phyloP scores from a whole-genome alignment of 1,140 invertebrate species.

The Drosophila murphyi region DNA sequence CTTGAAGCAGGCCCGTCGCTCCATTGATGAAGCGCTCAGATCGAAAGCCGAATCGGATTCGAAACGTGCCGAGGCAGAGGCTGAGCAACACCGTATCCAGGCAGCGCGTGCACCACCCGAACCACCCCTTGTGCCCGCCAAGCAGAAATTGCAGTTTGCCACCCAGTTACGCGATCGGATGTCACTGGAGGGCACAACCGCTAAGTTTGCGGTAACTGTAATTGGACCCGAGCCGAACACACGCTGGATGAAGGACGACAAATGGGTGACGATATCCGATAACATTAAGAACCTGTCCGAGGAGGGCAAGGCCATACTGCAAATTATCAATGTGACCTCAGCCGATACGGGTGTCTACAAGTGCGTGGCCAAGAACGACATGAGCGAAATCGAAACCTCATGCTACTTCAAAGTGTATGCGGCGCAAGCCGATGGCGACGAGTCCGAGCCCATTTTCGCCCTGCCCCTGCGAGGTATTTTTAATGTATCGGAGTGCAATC shows the following conservation, averaged over 20 bases:
- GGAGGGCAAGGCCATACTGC: slow-evolving; percentile 78
- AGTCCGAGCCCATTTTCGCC: slow-evolving; percentile 83
- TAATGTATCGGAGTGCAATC: slow-evolving; percentile 27
- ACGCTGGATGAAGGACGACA: slow-evolving; percentile 93
- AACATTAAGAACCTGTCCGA: slow-evolving; percentile 75
- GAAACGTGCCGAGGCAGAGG: slow-evolving; percentile 67
- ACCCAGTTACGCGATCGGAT: slow-evolving; percentile 92
- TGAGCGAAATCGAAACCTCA: slow-evolving; percentile 81
- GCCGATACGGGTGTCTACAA: slow-evolving; percentile 80
- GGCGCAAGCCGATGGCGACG: slow-evolving; percentile 79
- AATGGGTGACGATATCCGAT: slow-evolving; percentile 76
- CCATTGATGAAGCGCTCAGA: slow-evolving; percentile 74
- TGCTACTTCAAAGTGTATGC: slow-evolving; percentile 84
- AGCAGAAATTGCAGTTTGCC: slow-evolving; percentile 87
- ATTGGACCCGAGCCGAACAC: slow-evolving; percentile 92
- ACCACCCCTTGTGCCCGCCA: slow-evolving; percentile 72
- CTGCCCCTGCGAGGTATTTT: slow-evolving; percentile 81
- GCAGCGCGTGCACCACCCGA: slow-evolving; percentile 68
- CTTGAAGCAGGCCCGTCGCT: slow-evolving; percentile 65
- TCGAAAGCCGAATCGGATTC: slow-evolving; percentile 78
- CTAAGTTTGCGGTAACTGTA: slow-evolving; percentile 93
- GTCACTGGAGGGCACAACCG: slow-evolving; percentile 89
- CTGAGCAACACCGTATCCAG: slow-evolving; percentile 60
- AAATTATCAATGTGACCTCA: slow-evolving; percentile 64
- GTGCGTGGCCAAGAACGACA: slow-evolving; percentile 79